A percentile compares a stretch with the other conserved stretches of the same genome.
These are phyloP conservation scores for Hylyphantes graminicola DNA, from an alignment of 1,140 invertebrate species.

Conservation along the genomic window DNA sequence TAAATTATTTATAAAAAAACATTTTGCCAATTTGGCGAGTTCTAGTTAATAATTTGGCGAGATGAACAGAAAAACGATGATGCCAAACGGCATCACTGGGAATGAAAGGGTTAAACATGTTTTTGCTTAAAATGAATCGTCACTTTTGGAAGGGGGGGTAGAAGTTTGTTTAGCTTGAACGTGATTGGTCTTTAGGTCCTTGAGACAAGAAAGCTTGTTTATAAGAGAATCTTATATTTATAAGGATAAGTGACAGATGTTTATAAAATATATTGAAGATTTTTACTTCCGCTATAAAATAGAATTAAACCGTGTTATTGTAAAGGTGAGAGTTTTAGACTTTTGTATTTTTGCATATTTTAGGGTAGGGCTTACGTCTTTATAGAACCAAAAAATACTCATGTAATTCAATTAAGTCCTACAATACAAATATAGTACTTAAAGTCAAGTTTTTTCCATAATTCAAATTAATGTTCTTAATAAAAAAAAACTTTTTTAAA, in stretches of 20 bases:
- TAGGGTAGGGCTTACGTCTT: neutral
- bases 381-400: neutral
- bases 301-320: slow-evolving; percentile 24
- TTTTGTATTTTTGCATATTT: slow-evolving; percentile 51
- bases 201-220: slow-evolving; percentile 8
- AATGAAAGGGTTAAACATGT: too few species aligned
- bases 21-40: too few species aligned
- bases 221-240: slow-evolving; percentile 20
- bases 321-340: slow-evolving; percentile 28
- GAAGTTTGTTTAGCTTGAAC: neutral
- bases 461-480: neutral
- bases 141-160: too few species aligned
- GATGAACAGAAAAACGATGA: too few species aligned
- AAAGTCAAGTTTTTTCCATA: neutral
- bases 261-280: slow-evolving; percentile 24
- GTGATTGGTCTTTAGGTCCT: slow-evolving; percentile 47
- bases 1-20: too few species aligned
- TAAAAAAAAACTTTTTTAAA: neutral
- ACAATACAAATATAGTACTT: neutral
- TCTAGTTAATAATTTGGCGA: too few species aligned
- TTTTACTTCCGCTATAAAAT: slow-evolving; percentile 29
- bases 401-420: neutral
- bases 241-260: slow-evolving; percentile 21
- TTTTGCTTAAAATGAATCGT: too few species aligned
- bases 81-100: too few species aligned